Evolutionary conservation across 2,888 invertebrate species (phyloP), one percentile per base, ranked within the genome.

Genomic region (Elgonia sp.): DNA sequence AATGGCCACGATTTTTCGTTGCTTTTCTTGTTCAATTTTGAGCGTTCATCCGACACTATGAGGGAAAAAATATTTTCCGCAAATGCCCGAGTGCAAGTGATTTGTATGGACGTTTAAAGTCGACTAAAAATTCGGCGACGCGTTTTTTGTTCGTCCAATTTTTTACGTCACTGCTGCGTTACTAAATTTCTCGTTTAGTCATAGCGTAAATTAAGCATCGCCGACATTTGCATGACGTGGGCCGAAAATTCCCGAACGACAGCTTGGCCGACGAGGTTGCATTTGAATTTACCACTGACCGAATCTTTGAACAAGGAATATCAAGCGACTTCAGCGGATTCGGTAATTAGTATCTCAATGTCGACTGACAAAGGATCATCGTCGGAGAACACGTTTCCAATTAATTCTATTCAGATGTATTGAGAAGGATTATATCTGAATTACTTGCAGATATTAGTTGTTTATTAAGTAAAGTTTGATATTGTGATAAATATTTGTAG

Each of bases 261-360:
- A 92, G 92, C 92, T 92, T 90, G 92, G 90, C 77, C 82, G 90
- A 92, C 92, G 89, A 86, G 90, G 87, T 82, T 85, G 90, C 91
- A 92, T 93, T 92, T 92, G 91, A 93, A 93, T 93, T 92, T 87
- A 89, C 86, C 89, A 84, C 82, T 84, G 88, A 86, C 84, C 84
- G 60, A 67, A 73, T 89, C 88, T 86, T 76, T 63, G 72, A 70
- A 84, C 86, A 79, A 73, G 76, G 81, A 65, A 86, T 82, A 86
- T 80, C 46, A 84, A 84, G 69, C 70, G 76, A 84, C 72, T 84
- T 63, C 75, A 29, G 55, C 60, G 69, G 75, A 81, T 86, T 81
- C 39, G 21, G 42, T 75, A 86, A 86, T 86, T 81, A 81, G 81
- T 85, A 69, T 80, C 80, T 67, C 53, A 53, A 80, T 80, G 75